phyloP scores from a whole-genome alignment of 2,797 vertebrate genomes.

The Taenioides sp. region DNA sequence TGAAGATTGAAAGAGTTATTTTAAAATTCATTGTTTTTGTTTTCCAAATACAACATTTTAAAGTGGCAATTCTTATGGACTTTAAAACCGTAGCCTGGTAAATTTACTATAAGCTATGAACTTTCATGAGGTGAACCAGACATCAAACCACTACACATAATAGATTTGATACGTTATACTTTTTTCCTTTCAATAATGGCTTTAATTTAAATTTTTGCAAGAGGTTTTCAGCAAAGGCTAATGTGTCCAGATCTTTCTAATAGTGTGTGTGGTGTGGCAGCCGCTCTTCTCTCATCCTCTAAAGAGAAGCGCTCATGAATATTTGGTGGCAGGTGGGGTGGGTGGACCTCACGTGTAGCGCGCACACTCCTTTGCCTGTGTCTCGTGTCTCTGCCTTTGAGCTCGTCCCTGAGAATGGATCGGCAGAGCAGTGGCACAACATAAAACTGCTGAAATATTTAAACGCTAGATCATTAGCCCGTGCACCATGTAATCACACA shows the following conservation, averaged over 20 bases:
- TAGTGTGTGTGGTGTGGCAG: constrained; percentile 24
- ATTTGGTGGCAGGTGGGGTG: constrained; percentile 37
- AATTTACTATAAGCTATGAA: neutral
- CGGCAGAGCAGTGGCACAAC: constrained; percentile 34
- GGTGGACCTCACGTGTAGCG: constrained; percentile 59
- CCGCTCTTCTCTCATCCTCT: constrained; percentile 36
- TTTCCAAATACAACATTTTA: neutral
- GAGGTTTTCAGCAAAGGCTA: neutral
- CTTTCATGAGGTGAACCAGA: neutral
- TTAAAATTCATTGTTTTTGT: too few species aligned
- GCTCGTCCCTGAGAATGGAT: constrained; percentile 57
- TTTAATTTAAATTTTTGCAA: neutral
- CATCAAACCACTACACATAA: neutral
- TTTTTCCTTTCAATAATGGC: neutral
- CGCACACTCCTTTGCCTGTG: constrained; percentile 29
- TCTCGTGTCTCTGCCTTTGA: constrained; percentile 52
- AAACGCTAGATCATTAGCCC: constrained; percentile 64
- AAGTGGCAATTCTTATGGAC: neutral
- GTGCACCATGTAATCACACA: constrained; percentile 64
- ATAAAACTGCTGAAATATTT: constrained; percentile 76
- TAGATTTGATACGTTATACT: too few species aligned
- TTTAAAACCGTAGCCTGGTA: neutral
- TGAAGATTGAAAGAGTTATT: too few species aligned
- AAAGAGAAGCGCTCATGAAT: constrained; percentile 56
- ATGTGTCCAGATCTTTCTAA: constrained; percentile 25